Evolutionary conservation across 1,140 invertebrate species (phyloP).

Genomic region (Hycleus cichorii): DNA sequence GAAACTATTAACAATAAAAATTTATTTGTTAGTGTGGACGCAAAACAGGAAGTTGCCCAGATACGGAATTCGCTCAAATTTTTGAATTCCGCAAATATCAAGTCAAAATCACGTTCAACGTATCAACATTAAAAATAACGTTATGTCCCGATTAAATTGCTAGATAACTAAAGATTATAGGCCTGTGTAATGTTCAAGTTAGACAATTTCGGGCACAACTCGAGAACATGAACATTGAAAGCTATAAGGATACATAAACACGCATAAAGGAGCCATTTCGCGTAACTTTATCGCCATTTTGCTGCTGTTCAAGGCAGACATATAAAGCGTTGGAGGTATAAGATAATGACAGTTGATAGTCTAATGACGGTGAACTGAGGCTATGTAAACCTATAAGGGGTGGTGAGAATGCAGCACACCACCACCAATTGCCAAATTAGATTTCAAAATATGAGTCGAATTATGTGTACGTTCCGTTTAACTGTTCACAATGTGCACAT

Average conservation of each 20-base stretch:
- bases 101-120: no score
- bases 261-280: conserved; percentile 34
- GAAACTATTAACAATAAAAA: no score
- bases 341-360: conserved; percentile 38
- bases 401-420: not conserved
- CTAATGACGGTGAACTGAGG: conserved; percentile 22
- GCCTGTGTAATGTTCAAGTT: conserved; percentile 18
- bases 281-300: conserved; percentile 37
- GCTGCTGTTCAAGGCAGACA: conserved; percentile 26
- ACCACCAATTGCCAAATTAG: conserved; percentile 24
- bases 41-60: no score
- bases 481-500: not conserved
- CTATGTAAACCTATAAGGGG: conserved; percentile 5
- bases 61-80: no score
- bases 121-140: conserved; percentile 4
- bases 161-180: conserved; percentile 21
- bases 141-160: conserved; percentile 19
- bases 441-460: conserved; percentile 26
- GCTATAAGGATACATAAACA: conserved; percentile 36
- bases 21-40: no score
- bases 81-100: no score
- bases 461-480: conserved; percentile 10
- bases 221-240: conserved; percentile 31
- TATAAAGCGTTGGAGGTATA: conserved; percentile 30
- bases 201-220: conserved; percentile 22